These are phyloP conservation scores for Hydroisotoma schaefferi DNA, from an alignment of 2,888 invertebrate genomes.

Conservation along the genomic window DNA sequence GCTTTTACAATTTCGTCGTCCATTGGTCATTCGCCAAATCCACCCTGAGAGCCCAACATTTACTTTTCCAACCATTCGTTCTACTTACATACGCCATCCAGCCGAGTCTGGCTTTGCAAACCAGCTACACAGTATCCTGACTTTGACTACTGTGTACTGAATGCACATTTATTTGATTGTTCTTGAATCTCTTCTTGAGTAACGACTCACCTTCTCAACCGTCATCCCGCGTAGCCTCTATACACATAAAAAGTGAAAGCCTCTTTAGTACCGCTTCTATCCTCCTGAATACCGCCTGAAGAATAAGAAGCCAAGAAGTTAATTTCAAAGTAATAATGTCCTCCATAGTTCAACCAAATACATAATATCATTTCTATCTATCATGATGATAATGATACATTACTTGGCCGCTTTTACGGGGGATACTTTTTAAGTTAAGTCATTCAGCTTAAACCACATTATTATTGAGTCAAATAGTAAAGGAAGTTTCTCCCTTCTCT, in stretches of 20 bases:
- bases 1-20: conserved; percentile 34
- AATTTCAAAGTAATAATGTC: conserved; percentile 13
- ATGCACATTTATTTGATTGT: conserved; percentile 12
- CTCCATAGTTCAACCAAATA: not conserved
- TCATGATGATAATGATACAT: not conserved
- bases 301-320: conserved; percentile 9
- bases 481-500: conserved; percentile 21
- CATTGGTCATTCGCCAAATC: conserved; percentile 44
- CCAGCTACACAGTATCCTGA: not conserved
- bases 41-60: conserved; percentile 10
- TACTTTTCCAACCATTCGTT: not conserved
- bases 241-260: conserved; percentile 8
- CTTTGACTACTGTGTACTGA: not conserved
- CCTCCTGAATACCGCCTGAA: not conserved
- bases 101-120: not conserved
- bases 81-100: no score
- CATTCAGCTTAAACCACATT: conserved; percentile 15
- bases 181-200: conserved; percentile 9
- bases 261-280: not conserved
- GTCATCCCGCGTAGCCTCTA: not conserved
- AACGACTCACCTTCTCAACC: conserved; percentile 9
- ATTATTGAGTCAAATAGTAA: conserved; percentile 6
- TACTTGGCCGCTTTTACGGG: not conserved
- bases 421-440: conserved; percentile 8
- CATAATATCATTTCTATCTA: not conserved